Percentiles rank a stretch among this genome's conserved stretches.
These are phyloP conservation scores for Psittacus erithacus DNA, from an alignment of 2,113 vertebrate genomes.

Conservation along the genomic window DNA sequence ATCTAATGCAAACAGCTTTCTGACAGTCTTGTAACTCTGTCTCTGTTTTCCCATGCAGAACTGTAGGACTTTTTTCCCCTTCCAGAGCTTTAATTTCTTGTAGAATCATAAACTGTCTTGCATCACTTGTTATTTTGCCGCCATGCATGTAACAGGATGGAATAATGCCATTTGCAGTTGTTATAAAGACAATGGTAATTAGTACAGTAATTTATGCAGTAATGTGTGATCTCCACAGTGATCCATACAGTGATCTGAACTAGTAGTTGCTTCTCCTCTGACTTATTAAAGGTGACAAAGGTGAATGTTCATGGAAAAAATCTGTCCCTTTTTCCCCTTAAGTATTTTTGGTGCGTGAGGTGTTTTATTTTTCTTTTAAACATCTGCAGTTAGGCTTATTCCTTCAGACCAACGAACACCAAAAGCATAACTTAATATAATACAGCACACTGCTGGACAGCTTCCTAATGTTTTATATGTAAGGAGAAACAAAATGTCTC, in stretches of 20 bases:
- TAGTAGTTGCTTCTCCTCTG: neutral
- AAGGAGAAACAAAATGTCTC: neutral
- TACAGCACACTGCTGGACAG: neutral
- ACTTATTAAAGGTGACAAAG: neutral
- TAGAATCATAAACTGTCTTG: neutral
- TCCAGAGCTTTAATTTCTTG: neutral
- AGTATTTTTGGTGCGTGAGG: neutral
- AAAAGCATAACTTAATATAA: neutral
- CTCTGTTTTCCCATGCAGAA: neutral
- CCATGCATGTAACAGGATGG: neutral
- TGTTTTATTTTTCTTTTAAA: neutral
- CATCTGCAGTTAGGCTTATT: neutral
- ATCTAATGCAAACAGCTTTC: neutral
- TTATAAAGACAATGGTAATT: neutral
- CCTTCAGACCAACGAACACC: neutral
- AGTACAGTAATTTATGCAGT: neutral
- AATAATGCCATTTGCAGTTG: neutral
- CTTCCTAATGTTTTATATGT: neutral
- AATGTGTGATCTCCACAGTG: neutral
- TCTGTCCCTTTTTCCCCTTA: neutral
- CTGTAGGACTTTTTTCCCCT: neutral
- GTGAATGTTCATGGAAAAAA: neutral
- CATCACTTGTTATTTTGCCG: neutral
- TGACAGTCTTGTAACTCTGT: neutral
- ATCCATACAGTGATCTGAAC: neutral